These are phyloP conservation scores for Vesta saturnalis DNA, from an alignment of 2,888 invertebrate species.

Conservation along the genomic window DNA sequence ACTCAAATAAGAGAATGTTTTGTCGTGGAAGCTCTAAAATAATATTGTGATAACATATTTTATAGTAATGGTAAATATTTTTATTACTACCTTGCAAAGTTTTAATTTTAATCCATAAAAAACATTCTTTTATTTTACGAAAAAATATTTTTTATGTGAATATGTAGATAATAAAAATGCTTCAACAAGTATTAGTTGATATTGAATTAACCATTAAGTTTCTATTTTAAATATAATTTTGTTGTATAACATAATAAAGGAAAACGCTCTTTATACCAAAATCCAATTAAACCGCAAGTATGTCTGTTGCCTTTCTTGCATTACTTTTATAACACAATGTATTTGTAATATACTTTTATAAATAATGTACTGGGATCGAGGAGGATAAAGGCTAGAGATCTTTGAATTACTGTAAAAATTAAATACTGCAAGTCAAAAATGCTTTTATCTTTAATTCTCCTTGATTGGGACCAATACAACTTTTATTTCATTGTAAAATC, in stretches of 20 bases:
- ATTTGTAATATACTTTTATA: too few relatives aligned
- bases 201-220: too few relatives aligned
- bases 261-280: not conserved
- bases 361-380: not conserved
- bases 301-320: conserved; percentile 7
- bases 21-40: conserved; percentile 11
- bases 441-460: not conserved
- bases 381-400: not conserved
- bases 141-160: too few relatives aligned
- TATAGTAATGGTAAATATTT: conserved; percentile 13
- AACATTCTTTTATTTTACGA: conserved; percentile 10
- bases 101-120: conserved; percentile 6
- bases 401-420: not conserved
- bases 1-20: conserved; percentile 11
- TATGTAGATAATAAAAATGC: too few relatives aligned
- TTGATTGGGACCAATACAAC: conserved; percentile 20
- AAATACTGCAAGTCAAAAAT: not conserved
- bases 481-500: not conserved
- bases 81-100: conserved; percentile 13
- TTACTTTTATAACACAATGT: too few relatives aligned
- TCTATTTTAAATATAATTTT: too few relatives aligned
- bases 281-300: conserved; percentile 1
- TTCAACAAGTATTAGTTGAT: too few relatives aligned
- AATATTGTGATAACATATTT: conserved; percentile 15
- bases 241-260: too few relatives aligned